phyloP scores from a whole-genome alignment of 2,113 vertebrate species.

The Microcebus tavaratra region DNA sequence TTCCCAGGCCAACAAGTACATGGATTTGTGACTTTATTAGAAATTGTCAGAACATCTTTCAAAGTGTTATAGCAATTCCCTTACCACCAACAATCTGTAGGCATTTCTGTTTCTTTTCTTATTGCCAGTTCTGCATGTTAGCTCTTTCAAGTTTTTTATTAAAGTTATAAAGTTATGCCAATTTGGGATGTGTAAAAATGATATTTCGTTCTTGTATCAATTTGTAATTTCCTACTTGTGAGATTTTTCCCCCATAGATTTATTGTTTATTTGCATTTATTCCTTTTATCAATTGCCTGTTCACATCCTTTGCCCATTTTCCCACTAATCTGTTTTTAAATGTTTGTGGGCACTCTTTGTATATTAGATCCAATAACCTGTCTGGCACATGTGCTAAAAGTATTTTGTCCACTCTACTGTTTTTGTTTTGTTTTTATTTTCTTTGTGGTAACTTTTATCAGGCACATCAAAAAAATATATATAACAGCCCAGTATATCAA shows the following conservation, averaged over 20 bases:
- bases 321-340: neutral
- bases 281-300: neutral
- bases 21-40: neutral
- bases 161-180: neutral
- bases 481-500: neutral
- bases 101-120: neutral
- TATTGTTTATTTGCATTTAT: neutral
- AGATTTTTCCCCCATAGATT: neutral
- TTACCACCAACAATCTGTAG: neutral
- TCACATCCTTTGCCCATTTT: neutral
- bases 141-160: neutral
- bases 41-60: neutral
- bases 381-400: neutral
- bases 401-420: neutral
- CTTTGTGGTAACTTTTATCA: conserved; percentile 4
- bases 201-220: neutral
- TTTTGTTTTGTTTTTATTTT: neutral
- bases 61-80: neutral
- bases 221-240: neutral
- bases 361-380: neutral
- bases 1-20: neutral
- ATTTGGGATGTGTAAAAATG: neutral
- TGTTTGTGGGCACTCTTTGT: neutral
- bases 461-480: neutral
- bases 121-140: neutral